Evolutionary conservation across 2,888 invertebrate genomes (phyloP), one percentile per base, ranked within the genome.

Genomic region (Aphelenchoides bicaudatus): DNA sequence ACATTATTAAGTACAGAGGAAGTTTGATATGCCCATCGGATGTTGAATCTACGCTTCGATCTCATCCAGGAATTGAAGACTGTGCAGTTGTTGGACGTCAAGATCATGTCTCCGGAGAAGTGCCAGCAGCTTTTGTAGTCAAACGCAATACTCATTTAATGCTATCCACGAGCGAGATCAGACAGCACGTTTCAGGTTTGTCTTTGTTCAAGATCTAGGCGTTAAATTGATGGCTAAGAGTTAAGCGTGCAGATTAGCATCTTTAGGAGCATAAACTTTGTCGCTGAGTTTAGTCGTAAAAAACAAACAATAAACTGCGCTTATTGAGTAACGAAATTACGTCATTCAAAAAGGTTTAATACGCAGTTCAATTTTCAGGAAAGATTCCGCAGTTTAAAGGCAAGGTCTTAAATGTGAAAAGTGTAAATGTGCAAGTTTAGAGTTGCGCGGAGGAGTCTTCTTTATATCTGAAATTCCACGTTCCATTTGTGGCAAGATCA

Each of bases 1-100:
- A 91, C 78, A 85, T 91, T 19, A 91, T 91, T 48, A 71, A 68
- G 48, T 73, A 67, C 65, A 72, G 71, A 51, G 73, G 74, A 56
- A 65, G 67, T 13, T 46, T 73, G 60, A 66, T 76, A 10, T 75
- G 70, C 31, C 75, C 76, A 6, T 72, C 73, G 2, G 74, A 74
- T 58, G 71, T 76, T 2, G 76, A 76, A 50, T 47, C 66, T 0
- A 59, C 70, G 3, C 58, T 76, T 23, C 67, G 75, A 16, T 58
- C 64, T 21, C 74, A 76, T 61, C 63, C 72, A 0, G 76, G 72
- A 34, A 71, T 76, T 43, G 73, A 72, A 39, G 76, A 76, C 55
- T 75, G 74, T 56, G 76, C 76, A 0, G 74, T 76, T 2, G 71
- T 76, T 3, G 73, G 75, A 2, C 49, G 74, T 52, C 72, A 72